Evolutionary conservation across 2,797 vertebrate genomes (phyloP).

Genomic region (Cirrhinus mrigala): DNA sequence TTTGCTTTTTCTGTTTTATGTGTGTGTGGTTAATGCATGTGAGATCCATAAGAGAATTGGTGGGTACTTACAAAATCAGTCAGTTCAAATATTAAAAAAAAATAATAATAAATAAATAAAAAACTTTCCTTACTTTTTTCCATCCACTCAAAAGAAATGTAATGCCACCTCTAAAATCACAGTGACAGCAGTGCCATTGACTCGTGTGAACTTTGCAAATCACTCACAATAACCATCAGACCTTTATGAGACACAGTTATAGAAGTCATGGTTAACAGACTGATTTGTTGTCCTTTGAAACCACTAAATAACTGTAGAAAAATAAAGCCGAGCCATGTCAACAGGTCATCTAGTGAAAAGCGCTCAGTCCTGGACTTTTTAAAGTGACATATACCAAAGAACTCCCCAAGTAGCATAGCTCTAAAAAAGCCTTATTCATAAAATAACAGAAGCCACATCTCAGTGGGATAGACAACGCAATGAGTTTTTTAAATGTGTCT

Average conservation of each 20-base stretch:
- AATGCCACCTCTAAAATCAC: background rate
- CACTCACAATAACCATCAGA: background rate
- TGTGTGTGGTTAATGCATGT: background rate
- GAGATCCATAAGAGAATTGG: background rate
- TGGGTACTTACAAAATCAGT: too few relatives aligned
- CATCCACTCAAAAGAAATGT: background rate
- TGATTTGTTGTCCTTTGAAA: conserved; percentile 11
- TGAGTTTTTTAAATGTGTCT: background rate
- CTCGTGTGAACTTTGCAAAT: background rate
- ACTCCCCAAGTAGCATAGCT: conserved; percentile 15
- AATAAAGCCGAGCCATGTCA: background rate
- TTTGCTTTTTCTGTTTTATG: background rate
- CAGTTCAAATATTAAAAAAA: too few relatives aligned
- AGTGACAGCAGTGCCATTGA: background rate
- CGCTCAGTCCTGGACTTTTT: background rate
- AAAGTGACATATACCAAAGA: background rate
- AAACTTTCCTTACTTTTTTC: too few relatives aligned
- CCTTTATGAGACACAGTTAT: conserved; percentile 9
- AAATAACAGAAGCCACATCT: conserved; percentile 9
- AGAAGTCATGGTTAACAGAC: background rate
- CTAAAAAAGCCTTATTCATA: background rate
- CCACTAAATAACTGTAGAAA: background rate
- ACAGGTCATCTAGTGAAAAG: background rate
- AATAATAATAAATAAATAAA: too few relatives aligned
- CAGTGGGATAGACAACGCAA: background rate